A percentile compares a stretch with the other conserved stretches of the same genome.
These are phyloP conservation scores for Marcusenius ussheri DNA, from an alignment of 2,113 vertebrate species.

Conservation along the genomic window DNA sequence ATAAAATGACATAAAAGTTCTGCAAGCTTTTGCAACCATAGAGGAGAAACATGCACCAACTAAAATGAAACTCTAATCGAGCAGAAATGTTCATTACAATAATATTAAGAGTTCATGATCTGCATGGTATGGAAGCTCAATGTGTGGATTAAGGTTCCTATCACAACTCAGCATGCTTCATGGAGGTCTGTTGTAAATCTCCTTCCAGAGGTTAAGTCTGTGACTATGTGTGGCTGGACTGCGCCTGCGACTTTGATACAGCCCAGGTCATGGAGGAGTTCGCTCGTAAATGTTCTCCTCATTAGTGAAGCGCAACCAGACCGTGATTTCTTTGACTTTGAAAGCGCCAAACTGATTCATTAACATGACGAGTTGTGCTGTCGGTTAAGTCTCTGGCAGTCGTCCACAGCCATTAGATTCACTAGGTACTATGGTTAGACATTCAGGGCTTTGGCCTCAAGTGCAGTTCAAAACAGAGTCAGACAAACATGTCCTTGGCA, in stretches of 20 bases:
- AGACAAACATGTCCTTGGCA: conserved; percentile 8
- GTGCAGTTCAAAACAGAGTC: conserved; percentile 3
- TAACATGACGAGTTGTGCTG: conserved; percentile 4
- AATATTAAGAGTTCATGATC: not conserved
- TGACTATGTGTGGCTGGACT: not conserved
- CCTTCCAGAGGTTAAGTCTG: not conserved
- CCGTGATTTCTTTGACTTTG: conserved; percentile 6
- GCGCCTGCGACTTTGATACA: not conserved
- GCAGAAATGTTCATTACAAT: not conserved
- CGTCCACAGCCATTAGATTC: not conserved
- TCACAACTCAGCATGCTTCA: not conserved
- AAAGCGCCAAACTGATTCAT: conserved; percentile 4
- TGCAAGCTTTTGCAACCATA: not conserved
- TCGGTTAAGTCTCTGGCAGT: not conserved
- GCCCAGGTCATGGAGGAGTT: not conserved
- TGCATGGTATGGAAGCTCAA: not conserved
- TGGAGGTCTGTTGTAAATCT: not conserved
- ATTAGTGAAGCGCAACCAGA: not conserved
- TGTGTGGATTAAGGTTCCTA: not conserved
- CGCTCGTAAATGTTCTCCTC: conserved; percentile 4
- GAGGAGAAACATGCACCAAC: not conserved
- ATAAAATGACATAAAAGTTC: not conserved
- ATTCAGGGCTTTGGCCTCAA: not conserved
- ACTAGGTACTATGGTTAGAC: not conserved
- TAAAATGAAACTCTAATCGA: not conserved